Evolutionary conservation across 2,888 invertebrate species (phyloP).

Genomic region (Chironomus tentans): DNA sequence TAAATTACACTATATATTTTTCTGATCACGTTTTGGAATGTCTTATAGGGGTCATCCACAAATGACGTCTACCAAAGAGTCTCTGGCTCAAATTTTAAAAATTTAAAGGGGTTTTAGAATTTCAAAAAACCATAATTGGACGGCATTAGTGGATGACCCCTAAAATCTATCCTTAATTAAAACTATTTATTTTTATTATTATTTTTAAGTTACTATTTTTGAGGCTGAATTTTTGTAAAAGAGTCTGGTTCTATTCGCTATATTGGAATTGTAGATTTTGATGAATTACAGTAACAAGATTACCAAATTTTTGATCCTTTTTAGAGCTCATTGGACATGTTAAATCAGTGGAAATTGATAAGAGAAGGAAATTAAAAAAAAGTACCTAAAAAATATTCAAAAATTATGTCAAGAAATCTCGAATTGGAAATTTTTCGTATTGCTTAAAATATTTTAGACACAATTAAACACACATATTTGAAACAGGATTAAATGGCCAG

Average conservation of each 20-base stretch:
- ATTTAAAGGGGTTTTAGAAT: too few species aligned
- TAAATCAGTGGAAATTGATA: conserved; percentile 13
- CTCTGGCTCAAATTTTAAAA: too few species aligned
- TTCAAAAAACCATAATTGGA: too few species aligned
- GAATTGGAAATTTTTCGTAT: not conserved
- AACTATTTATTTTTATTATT: not conserved
- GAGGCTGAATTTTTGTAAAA: not conserved
- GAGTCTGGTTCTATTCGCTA: not conserved
- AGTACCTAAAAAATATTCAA: not conserved
- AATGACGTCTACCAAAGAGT: too few species aligned
- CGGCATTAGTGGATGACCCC: too few species aligned
- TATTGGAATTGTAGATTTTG: not conserved
- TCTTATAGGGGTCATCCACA: too few species aligned
- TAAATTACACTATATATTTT: too few species aligned
- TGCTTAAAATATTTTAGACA: too few species aligned
- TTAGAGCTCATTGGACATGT: conserved; percentile 18
- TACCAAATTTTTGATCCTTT: not conserved
- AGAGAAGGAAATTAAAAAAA: conserved; percentile 1
- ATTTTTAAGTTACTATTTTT: not conserved
- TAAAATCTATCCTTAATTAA: too few species aligned
- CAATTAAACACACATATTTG: not conserved
- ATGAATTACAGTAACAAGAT: not conserved
- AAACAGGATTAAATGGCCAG: not conserved
- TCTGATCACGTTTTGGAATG: too few species aligned
- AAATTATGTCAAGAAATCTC: not conserved